Evolutionary conservation across 92 coral and sea anemone genomes (phyloP), one percentile per base, ranked within the genome.

Genomic region (Zoanthus sansibaricus): DNA sequence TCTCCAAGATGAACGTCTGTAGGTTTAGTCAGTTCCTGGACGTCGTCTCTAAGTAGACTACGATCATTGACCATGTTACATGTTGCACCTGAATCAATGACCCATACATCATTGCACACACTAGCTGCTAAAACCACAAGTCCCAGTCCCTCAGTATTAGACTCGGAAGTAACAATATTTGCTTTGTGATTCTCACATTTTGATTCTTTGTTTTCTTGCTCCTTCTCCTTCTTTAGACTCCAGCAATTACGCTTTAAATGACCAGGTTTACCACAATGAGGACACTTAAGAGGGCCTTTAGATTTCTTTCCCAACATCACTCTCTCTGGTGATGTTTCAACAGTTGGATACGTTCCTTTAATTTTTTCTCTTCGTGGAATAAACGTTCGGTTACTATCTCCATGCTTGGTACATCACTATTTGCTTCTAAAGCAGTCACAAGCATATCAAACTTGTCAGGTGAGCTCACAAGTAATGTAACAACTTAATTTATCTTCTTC

Each of bases 351-450:
- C 85, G 87, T 58, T 93, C 96, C 58, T 84, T 82, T 44, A 93
- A 62, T 80, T 93, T 93, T 11, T 82, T 52, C 52, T 93, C 95
- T 82, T 93, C 92, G 67, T 91, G 93, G 48, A 93, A 78, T 92
- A 89, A 76, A 11, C 94, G 86, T 80, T 93, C 94, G 44, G 94
- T 93, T 9, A 93, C 94, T 21, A 73, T 62, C 54, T 92, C 95
- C 90, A 89, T 79, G 16, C 37, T 54, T 62, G 84, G 90, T 16
- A 84, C 92, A 52, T 73, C 78, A 13, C 48, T 30, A 37, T 88
- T 90, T 49, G 93, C 93, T 76, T 93, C 95, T n/a, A 93, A 73
- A 17, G 95, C 93, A 20, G 93, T 93, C 59, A 93, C 95, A 15
- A 93, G 92, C 91, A 90, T 93, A 72, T 76, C 75, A 74, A 86